Evolutionary conservation across 2,113 vertebrate genomes (phyloP), one percentile per base, ranked within the genome.

Genomic region (Cryptomyrus ogoouensis): DNA sequence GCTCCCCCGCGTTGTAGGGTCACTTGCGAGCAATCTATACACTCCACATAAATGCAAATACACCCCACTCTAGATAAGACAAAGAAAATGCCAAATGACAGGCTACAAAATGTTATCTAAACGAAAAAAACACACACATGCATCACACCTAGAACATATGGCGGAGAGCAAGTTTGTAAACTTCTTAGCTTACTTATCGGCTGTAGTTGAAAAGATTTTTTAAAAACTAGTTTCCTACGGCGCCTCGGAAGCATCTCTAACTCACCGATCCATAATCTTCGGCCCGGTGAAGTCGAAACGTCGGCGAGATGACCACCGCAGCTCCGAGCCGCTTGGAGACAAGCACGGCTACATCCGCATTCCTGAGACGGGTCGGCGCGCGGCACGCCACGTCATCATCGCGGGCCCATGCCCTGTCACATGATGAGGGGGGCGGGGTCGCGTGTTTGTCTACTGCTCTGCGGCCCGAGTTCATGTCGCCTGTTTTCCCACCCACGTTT

Each of bases 221-320:
- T 0, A 9, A 10, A 27, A 44, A 10, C 42, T 47, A 35, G 19
- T 5, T n/a, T 44, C 80, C 21, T 9, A 19, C 62, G 19, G 12
- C 3, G 5, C 46, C 74, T 42, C 44, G 9, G n/a, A 13, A 86
- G 87, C 17, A 70, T 46, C 24, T 70, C 83, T 7, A 62, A 89
- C 90, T 91, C 66, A 91, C 90, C 17, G 53, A 53, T 91, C 90
- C 90, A 91, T 91, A 47, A 49, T 89, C 49, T 27, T 88, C 42
- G 7, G 12, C 74, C 35, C 39, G 15, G 46, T 50, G 21, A 52
- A 58, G n/a, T 27, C 42, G 83, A 58, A 49, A 9, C 58, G 84
- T 47, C 39, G 53, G 35, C 83, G 62, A 56, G 35, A 50, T 88
- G 50, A 35, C 8, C 35, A 89, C 88, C 88, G 7, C 13, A 46